These are phyloP conservation scores for Anthopleura sola DNA, from an alignment of 64 coral and sea anemone species.

Conservation along the genomic window DNA sequence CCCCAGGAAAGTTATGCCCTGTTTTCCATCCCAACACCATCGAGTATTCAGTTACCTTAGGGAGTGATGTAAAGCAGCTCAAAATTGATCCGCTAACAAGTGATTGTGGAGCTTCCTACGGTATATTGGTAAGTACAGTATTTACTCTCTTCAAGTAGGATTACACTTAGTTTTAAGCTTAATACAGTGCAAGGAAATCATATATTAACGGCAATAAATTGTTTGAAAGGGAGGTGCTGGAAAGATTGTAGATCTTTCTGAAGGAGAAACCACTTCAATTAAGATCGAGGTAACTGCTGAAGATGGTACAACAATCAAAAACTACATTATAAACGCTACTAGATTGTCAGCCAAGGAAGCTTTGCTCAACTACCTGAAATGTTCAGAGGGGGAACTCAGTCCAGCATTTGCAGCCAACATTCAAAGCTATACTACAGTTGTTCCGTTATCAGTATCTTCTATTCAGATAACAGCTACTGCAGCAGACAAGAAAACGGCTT, in stretches of 20 bases:
- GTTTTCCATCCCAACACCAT: conserved; percentile 79
- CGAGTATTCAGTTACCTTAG: conserved; percentile 85
- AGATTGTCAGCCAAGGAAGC: conserved; percentile 83
- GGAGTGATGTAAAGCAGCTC: conserved; percentile 81
- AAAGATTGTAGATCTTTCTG: conserved; percentile 62
- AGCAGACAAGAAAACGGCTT: conserved; percentile 65
- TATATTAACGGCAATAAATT: neutral
- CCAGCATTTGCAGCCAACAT: conserved; percentile 62
- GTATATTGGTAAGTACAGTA: conserved; percentile 86
- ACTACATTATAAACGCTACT: conserved; percentile 70
- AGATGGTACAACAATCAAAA: conserved; percentile 89
- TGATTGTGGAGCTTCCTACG: conserved; percentile 85
- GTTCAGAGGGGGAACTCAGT: conserved; percentile 51
- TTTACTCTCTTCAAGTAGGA: no score
- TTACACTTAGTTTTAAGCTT: neutral
- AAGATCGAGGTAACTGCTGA: conserved; percentile 91
- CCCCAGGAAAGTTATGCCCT: conserved; percentile 81
- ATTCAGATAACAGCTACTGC: conserved; percentile 57
- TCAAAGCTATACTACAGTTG: conserved; percentile 47
- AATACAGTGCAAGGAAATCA: conserved; percentile 6
- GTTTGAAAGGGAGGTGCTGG: conserved; percentile 64
- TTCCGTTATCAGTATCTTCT: conserved; percentile 36
- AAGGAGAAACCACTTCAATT: conserved; percentile 85
- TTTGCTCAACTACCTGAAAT: conserved; percentile 50
- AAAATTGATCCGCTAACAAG: conserved; percentile 95